A percentile compares a stretch with the other conserved stretches of the same genome.
Evolutionary conservation across 2,797 vertebrate species (phyloP).

Genomic region (Halcyon smyrnensis): DNA sequence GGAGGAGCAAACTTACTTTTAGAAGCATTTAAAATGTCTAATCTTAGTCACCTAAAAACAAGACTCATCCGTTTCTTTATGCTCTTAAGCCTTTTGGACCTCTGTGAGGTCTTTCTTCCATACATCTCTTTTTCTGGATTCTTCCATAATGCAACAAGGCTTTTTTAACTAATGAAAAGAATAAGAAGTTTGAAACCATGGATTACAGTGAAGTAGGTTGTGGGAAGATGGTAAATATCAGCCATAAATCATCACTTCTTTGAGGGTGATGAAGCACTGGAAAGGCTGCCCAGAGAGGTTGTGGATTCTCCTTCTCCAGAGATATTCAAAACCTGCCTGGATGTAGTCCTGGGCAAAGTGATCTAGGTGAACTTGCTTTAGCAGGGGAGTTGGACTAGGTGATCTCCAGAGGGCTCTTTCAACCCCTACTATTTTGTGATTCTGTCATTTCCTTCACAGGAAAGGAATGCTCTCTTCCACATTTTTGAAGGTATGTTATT

Average conservation of each 20-base stretch:
- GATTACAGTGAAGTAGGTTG: neutral
- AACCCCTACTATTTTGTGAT: too few species aligned
- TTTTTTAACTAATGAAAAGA: neutral
- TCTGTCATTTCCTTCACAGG: neutral
- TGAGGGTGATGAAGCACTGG: neutral
- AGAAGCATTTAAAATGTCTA: neutral
- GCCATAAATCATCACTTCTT: neutral
- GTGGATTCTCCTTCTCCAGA: too few species aligned
- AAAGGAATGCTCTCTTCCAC: neutral
- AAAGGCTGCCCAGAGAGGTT: too few species aligned
- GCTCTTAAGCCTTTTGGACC: neutral
- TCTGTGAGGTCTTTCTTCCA: neutral
- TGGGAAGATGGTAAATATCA: neutral
- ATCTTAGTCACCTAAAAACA: neutral
- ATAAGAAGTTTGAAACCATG: neutral
- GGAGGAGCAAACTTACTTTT: neutral
- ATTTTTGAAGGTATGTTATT: neutral
- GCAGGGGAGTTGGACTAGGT: too few species aligned
- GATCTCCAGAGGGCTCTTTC: too few species aligned
- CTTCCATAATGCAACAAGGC: neutral
- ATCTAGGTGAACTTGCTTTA: too few species aligned
- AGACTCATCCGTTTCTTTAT: neutral
- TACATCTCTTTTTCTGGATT: neutral
- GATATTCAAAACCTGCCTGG: too few species aligned
- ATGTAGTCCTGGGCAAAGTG: too few species aligned